Percentiles rank a stretch among this genome's conserved stretches.
phyloP scores from a whole-genome alignment of 1,140 invertebrate genomes.

The Harlomillsia oculata region DNA sequence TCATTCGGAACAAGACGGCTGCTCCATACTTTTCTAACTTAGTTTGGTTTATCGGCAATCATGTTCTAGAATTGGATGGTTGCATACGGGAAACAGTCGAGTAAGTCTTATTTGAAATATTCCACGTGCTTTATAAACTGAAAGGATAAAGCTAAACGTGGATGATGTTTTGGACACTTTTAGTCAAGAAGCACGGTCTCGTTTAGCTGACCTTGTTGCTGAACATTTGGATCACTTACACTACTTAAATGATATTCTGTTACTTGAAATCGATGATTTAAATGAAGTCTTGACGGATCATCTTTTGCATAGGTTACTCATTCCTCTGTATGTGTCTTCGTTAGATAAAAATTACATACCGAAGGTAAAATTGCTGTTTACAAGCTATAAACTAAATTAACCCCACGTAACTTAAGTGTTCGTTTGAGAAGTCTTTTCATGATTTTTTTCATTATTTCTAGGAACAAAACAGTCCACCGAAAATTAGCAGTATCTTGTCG shows the following conservation, averaged over 20 bases:
- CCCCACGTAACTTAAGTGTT: too few species aligned
- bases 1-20: conserved; percentile 89
- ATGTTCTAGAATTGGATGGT: conserved; percentile 88
- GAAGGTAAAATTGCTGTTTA: conserved; percentile 1
- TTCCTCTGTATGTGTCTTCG: conserved; percentile 91
- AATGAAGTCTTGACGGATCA: conserved; percentile 95
- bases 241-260: conserved; percentile 94
- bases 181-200: too few species aligned
- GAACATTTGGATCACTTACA: conserved; percentile 97
- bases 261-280: conserved; percentile 79
- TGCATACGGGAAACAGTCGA: conserved; percentile 91
- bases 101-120: too few species aligned
- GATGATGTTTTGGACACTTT: too few species aligned
- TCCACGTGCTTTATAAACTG: not conserved
- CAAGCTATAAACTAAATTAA: too few species aligned
- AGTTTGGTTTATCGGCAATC: conserved; percentile 98
- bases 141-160: too few species aligned
- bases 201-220: conserved; percentile 86
- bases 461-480: too few species aligned
- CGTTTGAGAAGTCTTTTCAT: too few species aligned
- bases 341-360: conserved; percentile 41
- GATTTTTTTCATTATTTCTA: too few species aligned
- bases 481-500: conserved; percentile 80
- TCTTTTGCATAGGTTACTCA: conserved; percentile 80
- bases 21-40: conserved; percentile 97